phyloP scores from a whole-genome alignment of 2,113 vertebrate genomes.

The Choloepus hoffmanni region DNA sequence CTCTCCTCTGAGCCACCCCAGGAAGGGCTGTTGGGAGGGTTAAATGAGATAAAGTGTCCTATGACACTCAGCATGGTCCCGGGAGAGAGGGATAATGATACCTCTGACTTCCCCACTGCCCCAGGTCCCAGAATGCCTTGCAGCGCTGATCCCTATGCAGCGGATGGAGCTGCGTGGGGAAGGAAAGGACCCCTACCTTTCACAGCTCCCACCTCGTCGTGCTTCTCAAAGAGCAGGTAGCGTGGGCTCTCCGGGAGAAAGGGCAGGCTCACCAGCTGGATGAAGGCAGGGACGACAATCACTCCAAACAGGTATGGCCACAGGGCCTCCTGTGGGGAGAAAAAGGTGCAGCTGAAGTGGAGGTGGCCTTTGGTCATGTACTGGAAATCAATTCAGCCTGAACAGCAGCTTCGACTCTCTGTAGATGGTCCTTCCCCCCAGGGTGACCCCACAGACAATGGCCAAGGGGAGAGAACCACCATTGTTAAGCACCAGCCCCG shows the following conservation, averaged over 20 bases:
- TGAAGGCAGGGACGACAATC: constrained; percentile 88
- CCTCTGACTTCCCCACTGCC: not conserved
- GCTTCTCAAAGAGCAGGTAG: constrained; percentile 94
- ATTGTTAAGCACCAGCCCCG: not conserved
- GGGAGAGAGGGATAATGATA: not conserved
- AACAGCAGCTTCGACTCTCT: not conserved
- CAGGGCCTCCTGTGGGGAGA: constrained; percentile 87
- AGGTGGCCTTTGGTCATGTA: not conserved
- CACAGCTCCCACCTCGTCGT: constrained; percentile 88
- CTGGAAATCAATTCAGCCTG: too few relatives aligned
- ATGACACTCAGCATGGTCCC: fast-evolving
- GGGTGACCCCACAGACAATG: not conserved
- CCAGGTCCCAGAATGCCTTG: fast-evolving
- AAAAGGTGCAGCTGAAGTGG: not conserved
- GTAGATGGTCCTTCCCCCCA: not conserved
- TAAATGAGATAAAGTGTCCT: fast-evolving
- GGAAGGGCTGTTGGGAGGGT: not conserved
- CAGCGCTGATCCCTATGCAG: fast-evolving
- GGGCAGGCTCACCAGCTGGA: constrained; percentile 92
- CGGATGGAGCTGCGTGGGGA: fast-evolving
- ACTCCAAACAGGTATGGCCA: constrained; percentile 95
- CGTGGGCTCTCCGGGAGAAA: constrained; percentile 96
- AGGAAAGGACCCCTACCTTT: constrained; percentile 88
- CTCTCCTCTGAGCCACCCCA: not conserved
- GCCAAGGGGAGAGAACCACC: fast-evolving